Evolutionary conservation across 2,113 vertebrate genomes (phyloP).

Genomic region (Melospiza melodia): DNA sequence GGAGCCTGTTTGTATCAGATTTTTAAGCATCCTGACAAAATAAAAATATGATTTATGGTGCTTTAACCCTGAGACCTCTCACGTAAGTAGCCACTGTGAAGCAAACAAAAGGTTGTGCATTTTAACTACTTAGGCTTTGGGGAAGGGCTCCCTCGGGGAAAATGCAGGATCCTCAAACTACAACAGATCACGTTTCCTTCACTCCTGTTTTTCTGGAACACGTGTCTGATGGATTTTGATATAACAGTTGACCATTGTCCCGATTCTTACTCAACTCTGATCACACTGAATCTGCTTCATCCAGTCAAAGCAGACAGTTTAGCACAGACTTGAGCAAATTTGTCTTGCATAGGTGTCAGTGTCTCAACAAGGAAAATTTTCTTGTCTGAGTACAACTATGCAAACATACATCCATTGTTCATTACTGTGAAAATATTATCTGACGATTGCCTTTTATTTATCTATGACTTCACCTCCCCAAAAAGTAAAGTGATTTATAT

Average conservation of each 20-base stretch:
- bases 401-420: background rate
- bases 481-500: background rate
- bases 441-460: background rate
- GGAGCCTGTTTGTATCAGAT: background rate
- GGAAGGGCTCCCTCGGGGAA: background rate
- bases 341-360: background rate
- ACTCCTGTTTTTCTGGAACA: background rate
- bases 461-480: background rate
- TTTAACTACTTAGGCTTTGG: background rate
- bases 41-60: conserved; percentile 12
- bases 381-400: background rate
- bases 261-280: background rate
- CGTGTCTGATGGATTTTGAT: background rate
- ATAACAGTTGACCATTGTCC: background rate
- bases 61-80: conserved; percentile 17
- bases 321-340: background rate
- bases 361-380: background rate
- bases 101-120: background rate
- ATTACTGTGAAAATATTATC: background rate
- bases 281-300: background rate
- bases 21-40: background rate
- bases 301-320: background rate
- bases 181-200: background rate
- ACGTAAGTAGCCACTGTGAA: background rate
- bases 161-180: background rate